A percentile compares a stretch with the other conserved stretches of the same genome.
phyloP scores from a whole-genome alignment of 2,888 invertebrate genomes.

The Nomada fabriciana region DNA sequence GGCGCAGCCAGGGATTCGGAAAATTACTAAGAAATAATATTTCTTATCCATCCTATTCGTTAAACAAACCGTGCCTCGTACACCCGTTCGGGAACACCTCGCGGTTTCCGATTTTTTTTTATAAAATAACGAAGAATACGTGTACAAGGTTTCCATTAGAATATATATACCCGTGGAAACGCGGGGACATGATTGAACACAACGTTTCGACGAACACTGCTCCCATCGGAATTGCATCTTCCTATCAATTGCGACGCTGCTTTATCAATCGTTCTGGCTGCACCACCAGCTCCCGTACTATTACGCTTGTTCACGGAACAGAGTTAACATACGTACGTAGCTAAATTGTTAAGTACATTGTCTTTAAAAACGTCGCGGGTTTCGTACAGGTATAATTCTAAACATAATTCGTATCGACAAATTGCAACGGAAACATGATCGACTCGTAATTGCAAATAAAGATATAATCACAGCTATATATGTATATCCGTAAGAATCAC shows the following conservation, averaged over 20 bases:
- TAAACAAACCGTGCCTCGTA: too few species aligned
- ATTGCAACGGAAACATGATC: not conserved
- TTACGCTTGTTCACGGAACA: constrained; percentile 38
- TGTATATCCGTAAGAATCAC: too few species aligned
- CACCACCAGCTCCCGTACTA: constrained; percentile 32
- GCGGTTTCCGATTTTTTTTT: not conserved
- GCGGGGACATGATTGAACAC: not conserved
- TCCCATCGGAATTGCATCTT: too few species aligned
- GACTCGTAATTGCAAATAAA: not conserved
- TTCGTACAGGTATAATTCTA: not conserved
- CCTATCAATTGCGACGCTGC: too few species aligned
- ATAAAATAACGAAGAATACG: not conserved
- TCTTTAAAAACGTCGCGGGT: not conserved
- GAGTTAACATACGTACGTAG: constrained; percentile 23
- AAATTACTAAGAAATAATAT: constrained; percentile 1
- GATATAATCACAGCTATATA: too few species aligned
- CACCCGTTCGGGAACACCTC: too few species aligned
- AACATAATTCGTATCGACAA: constrained; percentile 10
- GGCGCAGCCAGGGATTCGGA: constrained; percentile 30
- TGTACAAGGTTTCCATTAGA: not conserved
- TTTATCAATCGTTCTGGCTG: constrained; percentile 25
- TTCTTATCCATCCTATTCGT: not conserved
- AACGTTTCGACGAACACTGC: not conserved
- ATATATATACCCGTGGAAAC: not conserved
- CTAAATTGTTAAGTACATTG: constrained; percentile 34